A percentile compares a stretch with the other conserved stretches of the same genome.
Evolutionary conservation across 2,113 vertebrate species (phyloP).

Genomic region (Calyptommatus sinebrachiatus): DNA sequence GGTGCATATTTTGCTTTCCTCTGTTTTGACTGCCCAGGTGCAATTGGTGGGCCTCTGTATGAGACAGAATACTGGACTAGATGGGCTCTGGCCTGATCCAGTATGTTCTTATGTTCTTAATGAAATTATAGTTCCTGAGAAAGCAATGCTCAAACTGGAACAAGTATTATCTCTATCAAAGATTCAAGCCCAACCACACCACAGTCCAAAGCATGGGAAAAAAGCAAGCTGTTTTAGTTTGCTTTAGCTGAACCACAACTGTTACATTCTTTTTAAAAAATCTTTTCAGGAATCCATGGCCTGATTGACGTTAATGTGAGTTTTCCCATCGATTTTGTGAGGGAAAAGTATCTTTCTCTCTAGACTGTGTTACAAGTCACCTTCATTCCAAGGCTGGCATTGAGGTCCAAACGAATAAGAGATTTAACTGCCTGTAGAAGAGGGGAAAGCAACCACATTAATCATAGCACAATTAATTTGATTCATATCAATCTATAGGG

Average conservation of each 20-base stretch:
- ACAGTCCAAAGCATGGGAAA: not conserved
- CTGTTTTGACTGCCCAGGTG: no score
- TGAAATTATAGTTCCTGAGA: not conserved
- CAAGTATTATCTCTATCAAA: not conserved
- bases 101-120: no score
- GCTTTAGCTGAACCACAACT: not conserved
- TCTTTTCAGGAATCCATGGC: not conserved
- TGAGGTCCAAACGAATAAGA: not conserved
- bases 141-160: not conserved
- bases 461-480: no score
- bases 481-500: no score
- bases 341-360: conserved; percentile 6
- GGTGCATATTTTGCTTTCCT: no score
- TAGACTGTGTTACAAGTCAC: conserved; percentile 1
- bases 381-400: conserved; percentile 16
- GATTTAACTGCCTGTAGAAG: not conserved
- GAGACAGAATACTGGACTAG: no score
- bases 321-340: conserved; percentile 12
- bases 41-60: no score
- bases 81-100: no score
- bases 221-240: not conserved
- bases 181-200: not conserved
- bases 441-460: no score
- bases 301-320: conserved; percentile 18
- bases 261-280: conserved; percentile 17